Percentiles rank a stretch among this genome's conserved stretches.
Evolutionary conservation across 2,888 invertebrate genomes (phyloP).

Genomic region (Malthinus flaveolus): DNA sequence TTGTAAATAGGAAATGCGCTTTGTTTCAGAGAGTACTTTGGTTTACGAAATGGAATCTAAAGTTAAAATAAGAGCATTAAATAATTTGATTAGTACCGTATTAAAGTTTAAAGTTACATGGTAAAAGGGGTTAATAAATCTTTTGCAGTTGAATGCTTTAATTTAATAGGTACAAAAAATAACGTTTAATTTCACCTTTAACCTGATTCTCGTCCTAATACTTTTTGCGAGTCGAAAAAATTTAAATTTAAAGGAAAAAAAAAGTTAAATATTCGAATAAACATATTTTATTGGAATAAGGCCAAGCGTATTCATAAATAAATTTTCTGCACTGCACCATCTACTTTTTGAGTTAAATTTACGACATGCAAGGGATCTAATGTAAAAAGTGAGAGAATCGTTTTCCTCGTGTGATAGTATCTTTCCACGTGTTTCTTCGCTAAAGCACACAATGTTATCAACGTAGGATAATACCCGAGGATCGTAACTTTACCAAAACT

Average conservation of each 20-base stretch:
- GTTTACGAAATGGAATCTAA: too few relatives aligned
- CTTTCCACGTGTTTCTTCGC: conserved; percentile 40
- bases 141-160: too few relatives aligned
- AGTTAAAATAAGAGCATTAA: too few relatives aligned
- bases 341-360: conserved; percentile 45
- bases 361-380: conserved; percentile 40
- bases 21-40: too few relatives aligned
- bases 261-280: conserved; percentile 44
- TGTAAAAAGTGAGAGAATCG: conserved; percentile 21
- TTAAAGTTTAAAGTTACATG: too few relatives aligned
- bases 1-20: too few relatives aligned
- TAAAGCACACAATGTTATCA: conserved; percentile 43
- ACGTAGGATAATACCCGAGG: conserved; percentile 42
- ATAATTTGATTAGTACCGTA: too few relatives aligned
- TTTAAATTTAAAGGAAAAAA: conserved; percentile 8
- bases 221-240: too few relatives aligned
- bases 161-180: too few relatives aligned
- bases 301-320: conserved; percentile 55
- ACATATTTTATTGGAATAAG: conserved; percentile 49
- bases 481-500: conserved; percentile 41
- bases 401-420: conserved; percentile 38
- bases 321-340: conserved; percentile 53
- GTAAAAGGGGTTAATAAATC: too few relatives aligned
- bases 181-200: too few relatives aligned
- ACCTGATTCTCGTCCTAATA: too few relatives aligned